Evolutionary conservation across 2,113 vertebrate genomes (phyloP).

Genomic region (Aythya baeri): DNA sequence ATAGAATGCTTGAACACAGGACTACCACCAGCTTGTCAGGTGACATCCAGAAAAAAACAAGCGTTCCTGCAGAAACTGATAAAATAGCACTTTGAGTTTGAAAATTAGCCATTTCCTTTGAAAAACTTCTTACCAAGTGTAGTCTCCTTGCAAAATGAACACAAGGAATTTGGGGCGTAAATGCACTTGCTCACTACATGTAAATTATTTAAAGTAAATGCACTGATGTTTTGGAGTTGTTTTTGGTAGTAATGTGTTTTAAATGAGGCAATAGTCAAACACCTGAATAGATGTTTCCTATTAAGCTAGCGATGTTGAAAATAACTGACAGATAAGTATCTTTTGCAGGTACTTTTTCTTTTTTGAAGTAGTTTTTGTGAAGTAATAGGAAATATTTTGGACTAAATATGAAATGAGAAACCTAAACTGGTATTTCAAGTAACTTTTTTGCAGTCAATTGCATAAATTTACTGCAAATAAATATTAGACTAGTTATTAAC

Average conservation of each 20-base stretch:
- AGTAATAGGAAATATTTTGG: slow-evolving; percentile 28
- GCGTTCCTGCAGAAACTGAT: neutral
- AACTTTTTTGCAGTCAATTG: neutral
- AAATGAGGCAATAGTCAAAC: neutral
- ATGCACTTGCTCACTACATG: neutral
- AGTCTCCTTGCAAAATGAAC: neutral
- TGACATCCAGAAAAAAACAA: neutral
- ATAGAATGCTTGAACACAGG: neutral
- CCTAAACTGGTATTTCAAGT: neutral
- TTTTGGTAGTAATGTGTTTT: slow-evolving; percentile 15
- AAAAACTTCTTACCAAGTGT: neutral
- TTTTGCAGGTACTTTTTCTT: slow-evolving; percentile 35
- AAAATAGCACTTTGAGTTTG: neutral
- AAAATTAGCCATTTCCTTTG: neutral
- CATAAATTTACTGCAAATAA: neutral
- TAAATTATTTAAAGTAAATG: slow-evolving; percentile 31
- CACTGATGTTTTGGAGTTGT: slow-evolving; percentile 8
- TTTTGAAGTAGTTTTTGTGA: slow-evolving; percentile 47
- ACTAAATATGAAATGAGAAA: slow-evolving; percentile 8
- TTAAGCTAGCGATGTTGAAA: slow-evolving; percentile 7
- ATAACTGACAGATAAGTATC: slow-evolving; percentile 2
- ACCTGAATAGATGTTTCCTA: slow-evolving; percentile 29
- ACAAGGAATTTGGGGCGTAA: neutral
- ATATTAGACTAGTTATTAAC: slow-evolving; percentile 42
- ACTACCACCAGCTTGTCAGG: neutral